Base-by-base conservation (phyloP, 2,888 invertebrate species). In the Aphodius granarius region DNA sequence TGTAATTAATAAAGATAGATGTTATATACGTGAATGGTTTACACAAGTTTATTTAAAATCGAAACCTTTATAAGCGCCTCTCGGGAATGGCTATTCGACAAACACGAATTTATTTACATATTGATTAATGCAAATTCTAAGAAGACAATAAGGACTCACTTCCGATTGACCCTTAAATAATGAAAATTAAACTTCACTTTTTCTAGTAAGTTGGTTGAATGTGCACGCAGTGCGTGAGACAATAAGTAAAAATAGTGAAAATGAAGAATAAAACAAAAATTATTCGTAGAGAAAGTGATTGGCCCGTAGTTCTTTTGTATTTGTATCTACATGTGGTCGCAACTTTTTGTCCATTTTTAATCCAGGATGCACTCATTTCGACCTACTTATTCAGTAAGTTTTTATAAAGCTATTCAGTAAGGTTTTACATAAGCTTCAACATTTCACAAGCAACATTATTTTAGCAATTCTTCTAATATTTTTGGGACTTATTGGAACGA, bases 401-500 rank as follows among this genome's bases (percentile, higher is more conserved):
- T 63, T 23, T 23, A 16, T 6, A 18, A 43, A 63, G 17, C 17
- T 9, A 62, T 19, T 63, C 63, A 19, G 63, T 71, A 71, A 17
- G 21, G 63, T 17, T 66, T 23, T 16, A 17, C 13, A 64, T 64
- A 71, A n/a, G n/a, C 43, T 73, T 13, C 15, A 62, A 63, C 17
- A 19, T 17, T 65, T 2, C 9, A 19, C 19, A 1, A 65, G 6
- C 19, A 9, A 65, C 16, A 65, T 75, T 21, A 0, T 73, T 75
- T 73, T 70, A 96, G 96, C 92, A 78, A 62, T 91, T 0, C 76
- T 90, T 0, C 85, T 95, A 74, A 91, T 92, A 73, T 84, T 91
- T 1, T 82, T 94, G 19, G 92, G 92, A 3, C 90, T 91, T 4
- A 84, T 97, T 79, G 97, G 97, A 1, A 92, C 95, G 21, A 97